Base-by-base conservation (phyloP, 53 echinoderm and acorn worm genomes). In the Holothuria scabra region DNA sequence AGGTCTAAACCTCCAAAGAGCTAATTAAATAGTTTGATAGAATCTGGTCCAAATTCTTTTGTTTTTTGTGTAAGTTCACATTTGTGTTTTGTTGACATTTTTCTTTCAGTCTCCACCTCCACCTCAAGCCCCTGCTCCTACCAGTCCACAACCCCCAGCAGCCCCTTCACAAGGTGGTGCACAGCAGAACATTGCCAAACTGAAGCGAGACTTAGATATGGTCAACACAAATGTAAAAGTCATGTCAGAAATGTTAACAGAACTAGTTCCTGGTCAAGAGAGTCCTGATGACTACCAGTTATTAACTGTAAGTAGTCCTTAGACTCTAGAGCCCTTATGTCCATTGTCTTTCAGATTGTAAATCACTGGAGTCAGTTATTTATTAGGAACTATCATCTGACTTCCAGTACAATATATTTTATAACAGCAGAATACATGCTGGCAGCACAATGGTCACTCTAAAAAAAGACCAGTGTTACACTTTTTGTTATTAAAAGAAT, bases 161-260 rank as follows among this genome's bases (percentile, higher is more conserved):
- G 81, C 74, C 56, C 48, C 14, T 21, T 71, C 88, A 60, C 87
- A 33, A 22, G 89, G 83, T n/a, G 59, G 90, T 19, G 56, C 87
- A 52, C 87, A 89, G 57, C 93, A 99, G 33, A 94, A 99, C 70
- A 90, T 99, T 37, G 84, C 93, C 85, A 99, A 99, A 76, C 85
- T 99, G 55, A 90, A 91, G 74, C 84, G 91, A 30, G 99, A 99
- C 41, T 86, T 99, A 21, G 99, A 99, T 65, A 84, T 93, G 48
- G 94, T 94, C 29, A 78, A 89, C 85, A 92, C 92, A 35, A 94
- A 95, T 32, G 91, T 93, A 32, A 86, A 90, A 81, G 94, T 99
- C 48, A 93, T 95, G 94, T 92, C 99, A 14, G 94, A 99, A 84
- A 95, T 99, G 94, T 72, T 95, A 65, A 99, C 92, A 12, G 99